Evolutionary conservation across 1,140 invertebrate genomes (phyloP), one percentile per base, ranked within the genome.

Genomic region (Neoseiulus cucumeris): DNA sequence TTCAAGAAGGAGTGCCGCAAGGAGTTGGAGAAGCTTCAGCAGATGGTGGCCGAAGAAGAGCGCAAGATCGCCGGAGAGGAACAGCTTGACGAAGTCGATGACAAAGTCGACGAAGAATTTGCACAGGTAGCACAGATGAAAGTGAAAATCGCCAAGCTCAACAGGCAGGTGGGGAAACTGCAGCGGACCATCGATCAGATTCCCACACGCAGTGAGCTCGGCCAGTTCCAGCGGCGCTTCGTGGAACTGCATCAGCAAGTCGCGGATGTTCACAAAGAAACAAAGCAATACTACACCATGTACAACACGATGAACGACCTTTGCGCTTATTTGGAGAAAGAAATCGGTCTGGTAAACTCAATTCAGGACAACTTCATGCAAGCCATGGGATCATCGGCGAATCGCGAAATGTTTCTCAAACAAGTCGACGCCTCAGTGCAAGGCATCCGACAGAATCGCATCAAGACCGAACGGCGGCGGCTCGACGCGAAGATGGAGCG

Each of bases 221-320:
- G 87, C 51, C 93, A 98, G 74, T 98, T 97, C 77, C 91, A 97
- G 74, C 82, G 87, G 71, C 79, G 93, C 70, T 97, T 97, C 76
- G 81, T 96, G 69, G 94, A 98, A 78, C 80, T 98, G 0, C 94
- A 95, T 74, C 93, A 91, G 79, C 91, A 94, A 84, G 91, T 97
- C 74, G 85, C 89, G 67, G 84, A 86, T 29, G 95, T 91, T 72
- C 91, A 97, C 72, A 86, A 87, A 73, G 91, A 97, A 80, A 96
- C 91, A 0, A 96, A 96, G 75, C 90, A 96, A 78, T 94, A 91
- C 79, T 97, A 91, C 73, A 93, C 89, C 30, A 79, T 96, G 64
- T 93, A 94, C 75, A 98, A 98, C 76, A 91, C 88, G 5, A 77
- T 97, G n/a, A 86, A 91, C 74, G 92, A 96, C 77, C 89, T 87